A percentile compares a stretch with the other conserved stretches of the same genome.
These are phyloP conservation scores for Pollenia angustigena DNA, from an alignment of 2,888 invertebrate genomes.

Conservation along the genomic window DNA sequence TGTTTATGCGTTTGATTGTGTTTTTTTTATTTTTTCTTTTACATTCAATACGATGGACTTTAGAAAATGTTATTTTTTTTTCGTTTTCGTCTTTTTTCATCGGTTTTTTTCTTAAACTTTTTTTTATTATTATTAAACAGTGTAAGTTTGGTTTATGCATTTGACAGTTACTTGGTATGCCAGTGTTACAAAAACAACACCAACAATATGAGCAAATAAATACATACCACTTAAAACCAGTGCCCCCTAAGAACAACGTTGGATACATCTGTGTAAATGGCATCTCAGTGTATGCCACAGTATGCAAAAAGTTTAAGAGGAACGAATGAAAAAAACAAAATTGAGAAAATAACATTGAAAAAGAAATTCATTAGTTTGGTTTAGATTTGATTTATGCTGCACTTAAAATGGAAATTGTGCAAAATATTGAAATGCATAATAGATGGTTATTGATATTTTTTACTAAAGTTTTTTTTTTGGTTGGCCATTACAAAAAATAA, in stretches of 20 bases:
- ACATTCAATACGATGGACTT: slow-evolving; percentile 33
- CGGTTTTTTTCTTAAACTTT: slow-evolving; percentile 14
- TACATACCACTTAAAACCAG: slow-evolving; percentile 23
- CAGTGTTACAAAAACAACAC: slow-evolving; percentile 49
- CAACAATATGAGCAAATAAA: slow-evolving; percentile 29
- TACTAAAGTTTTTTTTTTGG: slow-evolving; percentile 29
- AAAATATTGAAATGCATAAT: slow-evolving; percentile 75
- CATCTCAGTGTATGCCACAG: slow-evolving; percentile 46
- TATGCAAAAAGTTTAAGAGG: slow-evolving; percentile 44
- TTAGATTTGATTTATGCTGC: slow-evolving; percentile 75
- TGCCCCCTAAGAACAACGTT: slow-evolving; percentile 38
- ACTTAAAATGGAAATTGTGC: slow-evolving; percentile 74
- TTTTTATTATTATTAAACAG: slow-evolving; percentile 26
- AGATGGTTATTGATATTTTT: slow-evolving; percentile 75
- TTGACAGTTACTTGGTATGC: slow-evolving; percentile 66
- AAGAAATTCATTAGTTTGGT: slow-evolving; percentile 73
- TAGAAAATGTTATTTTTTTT: slow-evolving; percentile 30
- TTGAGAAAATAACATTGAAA: slow-evolving; percentile 61
- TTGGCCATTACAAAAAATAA: slow-evolving; percentile 52
- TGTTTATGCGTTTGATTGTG: slow-evolving; percentile 41
- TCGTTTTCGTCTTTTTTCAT: slow-evolving; percentile 22
- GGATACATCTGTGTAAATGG: slow-evolving; percentile 60
- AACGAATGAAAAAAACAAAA: slow-evolving; percentile 9
- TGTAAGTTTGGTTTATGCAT: slow-evolving; percentile 57
- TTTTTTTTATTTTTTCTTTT: slow-evolving; percentile 15